These are phyloP conservation scores for Xerus inauris DNA, from an alignment of 2,113 vertebrate genomes.

Conservation along the genomic window DNA sequence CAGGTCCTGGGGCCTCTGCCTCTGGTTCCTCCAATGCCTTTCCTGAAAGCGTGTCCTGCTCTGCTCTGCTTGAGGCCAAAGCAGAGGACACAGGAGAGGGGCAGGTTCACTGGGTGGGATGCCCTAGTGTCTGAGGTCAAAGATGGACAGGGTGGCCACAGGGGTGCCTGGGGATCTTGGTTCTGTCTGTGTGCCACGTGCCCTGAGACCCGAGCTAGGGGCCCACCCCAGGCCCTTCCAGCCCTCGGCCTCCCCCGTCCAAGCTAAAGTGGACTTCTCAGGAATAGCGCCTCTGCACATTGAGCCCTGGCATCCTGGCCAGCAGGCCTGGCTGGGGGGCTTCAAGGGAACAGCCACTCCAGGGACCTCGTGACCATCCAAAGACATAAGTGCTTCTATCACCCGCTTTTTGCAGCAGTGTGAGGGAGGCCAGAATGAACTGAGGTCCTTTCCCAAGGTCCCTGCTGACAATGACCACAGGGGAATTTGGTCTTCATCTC, in stretches of 20 bases:
- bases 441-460: neutral
- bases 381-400: no score
- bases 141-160: neutral
- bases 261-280: rapidly evolving
- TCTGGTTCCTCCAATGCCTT: neutral
- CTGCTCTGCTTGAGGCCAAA: neutral
- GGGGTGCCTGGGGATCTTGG: neutral
- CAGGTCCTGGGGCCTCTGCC: neutral
- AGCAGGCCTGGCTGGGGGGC: neutral
- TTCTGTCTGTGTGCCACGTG: neutral
- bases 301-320: rapidly evolving
- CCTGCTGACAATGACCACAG: neutral
- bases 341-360: rapidly evolving
- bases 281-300: rapidly evolving
- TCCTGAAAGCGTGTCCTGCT: no score
- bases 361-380: neutral
- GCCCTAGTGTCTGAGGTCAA: neutral
- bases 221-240: no score
- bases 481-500: neutral
- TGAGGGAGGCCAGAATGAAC: neutral
- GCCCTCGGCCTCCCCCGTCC: rapidly evolving
- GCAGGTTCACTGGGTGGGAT: neutral
- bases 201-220: neutral
- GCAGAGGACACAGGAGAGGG: rapidly evolving
- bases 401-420: neutral